Percentiles rank a stretch among this genome's conserved stretches.
phyloP scores from a whole-genome alignment of 2,113 vertebrate genomes.

The Cottus gobio region DNA sequence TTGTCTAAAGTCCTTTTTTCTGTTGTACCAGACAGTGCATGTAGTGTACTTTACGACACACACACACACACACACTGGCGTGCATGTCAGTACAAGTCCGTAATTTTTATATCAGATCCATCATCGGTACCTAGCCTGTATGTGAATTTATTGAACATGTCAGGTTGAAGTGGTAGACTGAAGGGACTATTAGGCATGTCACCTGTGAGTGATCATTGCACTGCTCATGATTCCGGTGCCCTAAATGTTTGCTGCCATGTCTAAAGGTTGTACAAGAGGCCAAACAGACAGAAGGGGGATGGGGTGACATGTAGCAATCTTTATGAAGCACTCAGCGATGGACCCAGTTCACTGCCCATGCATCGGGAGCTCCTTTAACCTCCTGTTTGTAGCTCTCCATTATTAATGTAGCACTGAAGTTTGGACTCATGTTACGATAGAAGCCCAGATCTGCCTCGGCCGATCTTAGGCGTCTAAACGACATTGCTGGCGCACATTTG shows the following conservation, averaged over 20 bases:
- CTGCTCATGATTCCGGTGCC: constrained; percentile 16
- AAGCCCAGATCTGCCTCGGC: constrained; percentile 31
- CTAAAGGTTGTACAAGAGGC: constrained; percentile 29
- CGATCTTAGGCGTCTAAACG: constrained; percentile 55
- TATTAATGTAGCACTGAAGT: constrained; percentile 71
- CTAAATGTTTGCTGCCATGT: constrained; percentile 36
- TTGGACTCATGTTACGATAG: constrained; percentile 49
- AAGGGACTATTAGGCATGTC: constrained; percentile 63
- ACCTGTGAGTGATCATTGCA: constrained; percentile 64
- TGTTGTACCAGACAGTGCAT: constrained; percentile 17
- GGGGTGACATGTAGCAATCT: constrained; percentile 21
- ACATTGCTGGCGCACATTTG: constrained; percentile 48
- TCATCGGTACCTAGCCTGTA: constrained; percentile 46
- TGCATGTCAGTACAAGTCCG: background rate
- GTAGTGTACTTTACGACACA: background rate
- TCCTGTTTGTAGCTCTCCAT: constrained; percentile 73
- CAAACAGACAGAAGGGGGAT: constrained; percentile 25
- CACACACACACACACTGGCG: background rate
- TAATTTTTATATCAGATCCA: constrained; percentile 58
- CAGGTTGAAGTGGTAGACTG: constrained; percentile 65
- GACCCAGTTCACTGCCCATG: constrained; percentile 38
- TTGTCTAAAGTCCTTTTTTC: constrained; percentile 50
- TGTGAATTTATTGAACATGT: constrained; percentile 63
- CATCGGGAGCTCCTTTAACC: constrained; percentile 61
- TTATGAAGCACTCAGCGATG: constrained; percentile 38